phyloP scores from a whole-genome alignment of 2,113 vertebrate species.

The Gadus macrocephalus region DNA sequence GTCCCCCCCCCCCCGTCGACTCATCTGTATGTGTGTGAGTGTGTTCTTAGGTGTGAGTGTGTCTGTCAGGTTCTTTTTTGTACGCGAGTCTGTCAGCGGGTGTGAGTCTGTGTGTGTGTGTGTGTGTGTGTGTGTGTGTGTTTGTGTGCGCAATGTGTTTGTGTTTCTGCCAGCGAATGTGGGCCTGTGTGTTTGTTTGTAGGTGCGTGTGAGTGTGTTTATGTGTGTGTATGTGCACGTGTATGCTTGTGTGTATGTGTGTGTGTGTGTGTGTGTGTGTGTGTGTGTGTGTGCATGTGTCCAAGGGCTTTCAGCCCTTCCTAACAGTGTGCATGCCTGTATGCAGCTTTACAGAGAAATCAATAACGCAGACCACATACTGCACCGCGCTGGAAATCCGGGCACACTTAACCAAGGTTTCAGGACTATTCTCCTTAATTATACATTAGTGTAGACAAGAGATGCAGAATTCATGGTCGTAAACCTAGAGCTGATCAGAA shows the following conservation, averaged over 20 bases:
- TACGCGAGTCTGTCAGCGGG: too few species aligned
- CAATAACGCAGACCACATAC: constrained; percentile 49
- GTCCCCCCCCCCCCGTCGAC: not conserved
- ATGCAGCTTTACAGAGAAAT: constrained; percentile 34
- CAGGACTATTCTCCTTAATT: constrained; percentile 7
- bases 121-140: too few species aligned
- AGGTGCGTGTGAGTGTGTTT: not conserved
- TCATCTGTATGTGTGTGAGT: not conserved
- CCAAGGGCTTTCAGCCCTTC: constrained; percentile 28
- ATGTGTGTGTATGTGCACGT: too few species aligned
- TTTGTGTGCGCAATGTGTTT: not conserved
- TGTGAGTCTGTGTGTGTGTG: too few species aligned
- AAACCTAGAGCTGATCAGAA: too few species aligned
- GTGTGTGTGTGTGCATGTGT: not conserved
- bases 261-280: too few species aligned
- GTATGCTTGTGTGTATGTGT: too few species aligned
- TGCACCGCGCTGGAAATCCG: constrained; percentile 14
- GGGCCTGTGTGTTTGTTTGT: too few species aligned
- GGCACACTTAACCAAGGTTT: constrained; percentile 27
- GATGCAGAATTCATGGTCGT: too few species aligned
- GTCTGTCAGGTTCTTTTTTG: too few species aligned
- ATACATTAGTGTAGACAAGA: constrained; percentile 2
- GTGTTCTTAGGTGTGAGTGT: too few species aligned
- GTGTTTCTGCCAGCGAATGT: too few species aligned
- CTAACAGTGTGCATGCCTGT: constrained; percentile 12